Conservation (phyloP, 2,888 invertebrate genomes). For the Julus scandinavius region DNA sequence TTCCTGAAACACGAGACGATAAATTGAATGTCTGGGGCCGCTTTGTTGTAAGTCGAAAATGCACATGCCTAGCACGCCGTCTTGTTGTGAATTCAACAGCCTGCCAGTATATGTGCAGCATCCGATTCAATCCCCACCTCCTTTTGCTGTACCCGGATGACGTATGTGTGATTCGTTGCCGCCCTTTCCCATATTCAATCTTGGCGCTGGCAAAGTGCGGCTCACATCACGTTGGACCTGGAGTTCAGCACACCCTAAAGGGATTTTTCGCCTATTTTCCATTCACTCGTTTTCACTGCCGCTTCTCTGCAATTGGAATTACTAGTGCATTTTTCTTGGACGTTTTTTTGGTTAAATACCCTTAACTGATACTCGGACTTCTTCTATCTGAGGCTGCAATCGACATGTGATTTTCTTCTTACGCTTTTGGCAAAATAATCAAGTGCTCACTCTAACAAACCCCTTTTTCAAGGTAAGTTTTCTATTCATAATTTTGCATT, state of each 20-base stretch:
- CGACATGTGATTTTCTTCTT: slow-evolving; percentile 5
- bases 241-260: slow-evolving; percentile 8
- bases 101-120: background rate
- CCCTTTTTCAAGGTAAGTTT: slow-evolving; percentile 13
- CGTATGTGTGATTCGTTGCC: slow-evolving; percentile 3
- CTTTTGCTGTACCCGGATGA: slow-evolving; percentile 35
- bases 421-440: background rate
- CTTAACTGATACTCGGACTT: background rate
- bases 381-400: background rate
- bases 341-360: background rate
- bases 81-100: slow-evolving; percentile 39
- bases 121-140: background rate
- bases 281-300: background rate
- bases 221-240: slow-evolving; percentile 22
- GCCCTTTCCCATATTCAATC: slow-evolving; percentile 31
- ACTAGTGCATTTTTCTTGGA: background rate
- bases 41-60: background rate
- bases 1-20: background rate
- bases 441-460: background rate
- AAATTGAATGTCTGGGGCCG: background rate
- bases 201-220: background rate
- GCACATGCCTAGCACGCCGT: slow-evolving; percentile 7
- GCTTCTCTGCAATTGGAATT: background rate
- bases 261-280: background rate
- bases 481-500: background rate